Evolutionary conservation across 2,888 invertebrate species (phyloP), one percentile per base, ranked within the genome.

Genomic region (Acleris emargana): DNA sequence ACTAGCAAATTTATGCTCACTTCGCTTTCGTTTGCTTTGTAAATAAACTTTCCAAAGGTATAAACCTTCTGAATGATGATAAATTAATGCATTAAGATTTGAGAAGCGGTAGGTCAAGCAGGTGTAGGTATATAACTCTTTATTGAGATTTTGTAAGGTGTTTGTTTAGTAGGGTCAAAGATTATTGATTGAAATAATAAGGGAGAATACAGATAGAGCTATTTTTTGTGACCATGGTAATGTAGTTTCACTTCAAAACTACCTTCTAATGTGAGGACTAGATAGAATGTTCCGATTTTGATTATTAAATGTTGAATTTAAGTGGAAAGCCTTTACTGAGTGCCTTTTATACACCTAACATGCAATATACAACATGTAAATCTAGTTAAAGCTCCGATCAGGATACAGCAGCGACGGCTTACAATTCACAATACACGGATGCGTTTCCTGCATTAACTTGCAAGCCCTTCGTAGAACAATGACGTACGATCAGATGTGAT

Each of bases 1-100:
- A 82, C 86, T 83, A 83, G 79, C 50, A 55, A 62, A 62, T 55
- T 18, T 54, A 62, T 55, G 43, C 51, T 17, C 43, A 45, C 57
- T 51, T 63, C 62, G 38, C 53, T 64, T 64, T 53, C 63, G 52
- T 58, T 63, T 42, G 43, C 25, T 47, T 45, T 47, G 49, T 47
- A 32, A 51, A 62, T 55, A 62, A 62, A 62, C 60, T 60, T 60
- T 60, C 52, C 60, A 52, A 52, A 60, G 43, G 43, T 52, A 51
- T 58, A 58, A 28, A 32, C 22, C 43, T 28, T 45, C 43, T 20
- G 17, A 28, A 52, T 13, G 22, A 16, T 9, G 51, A 58, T 49
- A 22, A 42, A 50, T 59, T 51, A 32, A 20, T 16, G 17, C 16
- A 42, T 42, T 38, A n/a, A 4, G n/a, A 17, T 43, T 20, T 43